Evolutionary conservation across 2,113 vertebrate species (phyloP).

Genomic region (Megaceryle torquata): DNA sequence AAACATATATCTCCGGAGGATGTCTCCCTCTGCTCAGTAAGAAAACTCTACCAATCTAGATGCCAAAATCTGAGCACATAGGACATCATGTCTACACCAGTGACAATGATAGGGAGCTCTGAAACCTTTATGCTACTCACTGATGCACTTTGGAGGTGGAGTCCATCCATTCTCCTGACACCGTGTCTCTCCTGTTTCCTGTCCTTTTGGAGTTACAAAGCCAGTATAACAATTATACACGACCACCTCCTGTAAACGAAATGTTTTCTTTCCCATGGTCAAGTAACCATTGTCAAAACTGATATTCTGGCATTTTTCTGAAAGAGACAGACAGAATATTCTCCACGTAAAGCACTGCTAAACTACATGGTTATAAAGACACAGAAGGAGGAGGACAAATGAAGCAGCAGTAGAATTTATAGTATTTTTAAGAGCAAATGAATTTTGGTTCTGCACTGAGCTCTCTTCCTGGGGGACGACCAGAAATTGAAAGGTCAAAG

Average conservation of each 20-base stretch:
- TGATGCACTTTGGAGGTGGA: conserved; percentile 55
- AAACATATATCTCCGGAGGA: not conserved
- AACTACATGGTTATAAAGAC: not conserved
- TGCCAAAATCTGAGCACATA: not conserved
- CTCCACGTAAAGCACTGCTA: not conserved
- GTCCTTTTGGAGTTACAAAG: conserved; percentile 53
- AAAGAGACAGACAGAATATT: not conserved
- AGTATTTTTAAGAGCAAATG: not conserved
- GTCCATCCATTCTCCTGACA: conserved; percentile 58
- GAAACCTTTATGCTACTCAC: conserved; percentile 54
- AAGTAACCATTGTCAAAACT: conserved; percentile 15
- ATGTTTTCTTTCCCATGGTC: accelerated
- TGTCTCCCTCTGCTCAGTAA: not conserved
- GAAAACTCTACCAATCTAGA: not conserved
- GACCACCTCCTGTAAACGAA: not conserved
- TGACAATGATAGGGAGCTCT: not conserved
- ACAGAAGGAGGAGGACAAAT: not conserved
- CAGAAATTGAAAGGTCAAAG: not conserved
- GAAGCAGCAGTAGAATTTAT: not conserved
- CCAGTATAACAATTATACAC: not conserved
- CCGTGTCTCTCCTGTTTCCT: not conserved
- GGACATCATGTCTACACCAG: not conserved
- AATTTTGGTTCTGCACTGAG: not conserved
- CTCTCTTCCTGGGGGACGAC: not conserved
- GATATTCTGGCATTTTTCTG: not conserved